A percentile compares a stretch with the other conserved stretches of the same genome.
phyloP scores from a whole-genome alignment of 1,140 invertebrate genomes.

The Drosophila leontia region DNA sequence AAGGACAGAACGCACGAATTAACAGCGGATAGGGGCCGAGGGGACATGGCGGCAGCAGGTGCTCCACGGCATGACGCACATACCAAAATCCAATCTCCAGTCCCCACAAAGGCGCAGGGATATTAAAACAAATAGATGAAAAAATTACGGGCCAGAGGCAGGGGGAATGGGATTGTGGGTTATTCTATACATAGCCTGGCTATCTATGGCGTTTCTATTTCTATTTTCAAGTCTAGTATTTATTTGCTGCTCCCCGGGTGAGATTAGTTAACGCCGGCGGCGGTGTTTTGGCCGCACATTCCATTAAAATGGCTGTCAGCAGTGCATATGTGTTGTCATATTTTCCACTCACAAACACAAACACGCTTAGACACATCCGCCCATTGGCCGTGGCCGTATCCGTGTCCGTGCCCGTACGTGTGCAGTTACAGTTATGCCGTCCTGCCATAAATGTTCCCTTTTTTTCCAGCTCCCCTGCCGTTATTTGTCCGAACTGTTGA shows the following conservation, averaged over 20 bases:
- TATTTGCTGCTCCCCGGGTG: conserved; percentile 34
- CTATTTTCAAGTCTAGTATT: conserved; percentile 44
- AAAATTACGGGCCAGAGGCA: conserved; percentile 10
- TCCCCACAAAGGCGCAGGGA: conserved; percentile 34
- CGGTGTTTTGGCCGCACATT: conserved; percentile 65
- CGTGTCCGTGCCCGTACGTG: conserved; percentile 37
- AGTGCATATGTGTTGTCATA: conserved; percentile 79
- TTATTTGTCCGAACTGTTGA: conserved; percentile 81
- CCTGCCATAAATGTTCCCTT: conserved; percentile 72
- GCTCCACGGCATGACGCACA: conserved; percentile 69
- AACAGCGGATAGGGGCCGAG: conserved; percentile 57
- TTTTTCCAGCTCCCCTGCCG: conserved; percentile 31
- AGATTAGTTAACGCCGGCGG: conserved; percentile 45
- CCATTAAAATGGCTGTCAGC: conserved; percentile 82
- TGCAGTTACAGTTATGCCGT: conserved; percentile 66
- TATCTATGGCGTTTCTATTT: conserved; percentile 42
- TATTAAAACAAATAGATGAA: conserved; percentile 67
- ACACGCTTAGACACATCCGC: conserved; percentile 23
- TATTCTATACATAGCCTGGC: conserved; percentile 9
- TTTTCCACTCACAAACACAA: conserved; percentile 45
- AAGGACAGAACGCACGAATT: conserved; percentile 75
- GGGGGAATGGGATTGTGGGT: neutral
- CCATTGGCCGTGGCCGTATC: conserved; percentile 15
- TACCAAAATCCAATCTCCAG: conserved; percentile 59
- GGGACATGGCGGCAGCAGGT: conserved; percentile 61